Conservation (phyloP, 2,797 vertebrate genomes). For the Bovichtus diacanthus region DNA sequence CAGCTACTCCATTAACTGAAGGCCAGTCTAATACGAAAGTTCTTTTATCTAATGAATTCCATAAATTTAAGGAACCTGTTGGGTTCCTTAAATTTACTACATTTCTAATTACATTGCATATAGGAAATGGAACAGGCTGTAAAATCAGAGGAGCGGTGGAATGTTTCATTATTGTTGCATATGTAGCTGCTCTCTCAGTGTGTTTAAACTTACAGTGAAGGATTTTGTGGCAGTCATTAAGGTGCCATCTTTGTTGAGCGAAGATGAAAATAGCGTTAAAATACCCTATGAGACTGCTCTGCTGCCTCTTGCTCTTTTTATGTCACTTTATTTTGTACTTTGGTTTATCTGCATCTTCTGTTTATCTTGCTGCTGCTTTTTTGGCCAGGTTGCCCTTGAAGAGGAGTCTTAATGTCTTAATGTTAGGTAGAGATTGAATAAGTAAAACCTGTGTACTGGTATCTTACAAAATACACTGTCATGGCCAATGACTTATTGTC, state of each 20-base stretch:
- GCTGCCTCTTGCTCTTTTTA: constrained; percentile 12
- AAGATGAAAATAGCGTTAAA: constrained; percentile 1
- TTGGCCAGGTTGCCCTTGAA: not conserved
- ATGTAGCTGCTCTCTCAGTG: not conserved
- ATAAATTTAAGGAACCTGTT: constrained; percentile 20
- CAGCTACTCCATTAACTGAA: constrained; percentile 18
- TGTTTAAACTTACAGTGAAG: constrained; percentile 3
- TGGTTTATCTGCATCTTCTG: not conserved
- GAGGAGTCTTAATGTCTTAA: too few species aligned
- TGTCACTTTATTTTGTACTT: not conserved
- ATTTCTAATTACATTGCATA: constrained; percentile 25
- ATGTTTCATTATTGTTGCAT: constrained; percentile 13
- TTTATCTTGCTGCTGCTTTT: not conserved
- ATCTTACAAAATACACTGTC: not conserved
- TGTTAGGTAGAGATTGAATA: not conserved
- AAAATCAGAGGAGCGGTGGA: not conserved
- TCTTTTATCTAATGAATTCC: constrained; percentile 26
- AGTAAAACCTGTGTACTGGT: not conserved
- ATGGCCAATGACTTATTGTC: not conserved
- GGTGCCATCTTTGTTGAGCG: constrained; percentile 4
- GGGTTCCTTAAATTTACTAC: too few species aligned
- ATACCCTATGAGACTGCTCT: not conserved
- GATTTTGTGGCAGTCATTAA: constrained; percentile 2
- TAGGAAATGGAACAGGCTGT: constrained; percentile 1
- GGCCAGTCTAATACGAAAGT: constrained; percentile 23